phyloP scores from a whole-genome alignment of 1,140 invertebrate genomes.

The Lithobius niger region DNA sequence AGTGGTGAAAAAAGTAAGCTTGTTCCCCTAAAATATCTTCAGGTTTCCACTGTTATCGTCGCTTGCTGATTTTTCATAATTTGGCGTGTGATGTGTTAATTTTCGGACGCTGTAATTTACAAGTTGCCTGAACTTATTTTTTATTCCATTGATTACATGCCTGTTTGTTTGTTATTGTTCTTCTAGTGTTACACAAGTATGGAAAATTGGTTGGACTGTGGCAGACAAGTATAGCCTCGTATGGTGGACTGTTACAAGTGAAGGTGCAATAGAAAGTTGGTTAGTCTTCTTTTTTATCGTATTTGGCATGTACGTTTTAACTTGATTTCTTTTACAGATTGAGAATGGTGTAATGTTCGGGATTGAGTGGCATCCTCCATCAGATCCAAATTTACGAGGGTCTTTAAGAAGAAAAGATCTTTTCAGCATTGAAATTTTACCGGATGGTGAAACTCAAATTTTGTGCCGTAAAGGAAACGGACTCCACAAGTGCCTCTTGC shows the following conservation, averaged over 20 bases:
- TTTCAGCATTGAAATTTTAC: slow-evolving; percentile 2
- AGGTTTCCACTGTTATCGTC: not conserved
- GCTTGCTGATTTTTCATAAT: not conserved
- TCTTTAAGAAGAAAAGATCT: slow-evolving; percentile 3
- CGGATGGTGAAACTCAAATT: not conserved
- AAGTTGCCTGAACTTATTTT: not conserved
- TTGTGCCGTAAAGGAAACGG: slow-evolving; percentile 6
- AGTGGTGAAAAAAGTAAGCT: too few relatives aligned
- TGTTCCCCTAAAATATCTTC: not conserved
- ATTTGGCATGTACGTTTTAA: not conserved
- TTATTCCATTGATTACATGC: not conserved
- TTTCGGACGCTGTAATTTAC: not conserved
- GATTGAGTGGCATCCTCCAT: slow-evolving; percentile 7
- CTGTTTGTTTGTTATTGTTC: not conserved
- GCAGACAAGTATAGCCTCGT: slow-evolving; percentile 6
- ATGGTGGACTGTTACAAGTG: slow-evolving; percentile 13
- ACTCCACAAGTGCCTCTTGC: slow-evolving; percentile 7
- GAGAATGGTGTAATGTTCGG: slow-evolving; percentile 3
- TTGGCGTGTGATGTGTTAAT: not conserved
- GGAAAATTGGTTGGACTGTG: slow-evolving; percentile 7
- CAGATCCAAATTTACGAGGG: slow-evolving; percentile 1
- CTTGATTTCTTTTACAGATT: slow-evolving; percentile 3
- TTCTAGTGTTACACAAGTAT: slow-evolving; percentile 11
- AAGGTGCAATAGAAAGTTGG: slow-evolving; percentile 2
- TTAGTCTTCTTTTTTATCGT: not conserved